Percentiles rank a stretch among this genome's conserved stretches.
Evolutionary conservation across 2,888 invertebrate genomes (phyloP).

Genomic region (Tuberolachnus salignus): DNA sequence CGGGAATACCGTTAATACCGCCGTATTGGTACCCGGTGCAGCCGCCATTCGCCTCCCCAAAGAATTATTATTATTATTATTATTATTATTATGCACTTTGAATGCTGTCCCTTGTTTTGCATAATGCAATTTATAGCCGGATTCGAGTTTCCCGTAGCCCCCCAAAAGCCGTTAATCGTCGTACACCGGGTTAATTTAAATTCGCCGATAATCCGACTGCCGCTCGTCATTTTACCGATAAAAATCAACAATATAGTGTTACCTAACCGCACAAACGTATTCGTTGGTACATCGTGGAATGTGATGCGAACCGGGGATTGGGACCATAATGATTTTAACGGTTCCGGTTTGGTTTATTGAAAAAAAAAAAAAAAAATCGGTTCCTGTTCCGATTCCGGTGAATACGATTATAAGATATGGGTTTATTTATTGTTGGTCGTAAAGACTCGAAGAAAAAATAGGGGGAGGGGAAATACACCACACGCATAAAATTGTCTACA

Average conservation of each 20-base stretch:
- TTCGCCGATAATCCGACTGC: not conserved
- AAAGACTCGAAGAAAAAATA: no score
- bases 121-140: slow-evolving; percentile 46
- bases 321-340: no score
- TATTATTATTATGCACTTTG: slow-evolving; percentile 9
- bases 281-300: not conserved
- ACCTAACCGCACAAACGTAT: not conserved
- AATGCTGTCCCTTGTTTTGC: slow-evolving; percentile 35
- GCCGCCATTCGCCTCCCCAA: slow-evolving; percentile 1
- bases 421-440: no score
- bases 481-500: no score
- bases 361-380: no score
- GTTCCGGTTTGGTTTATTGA: no score
- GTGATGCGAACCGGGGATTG: no score
- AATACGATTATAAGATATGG: no score
- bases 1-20: not conserved
- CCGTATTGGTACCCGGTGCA: not conserved
- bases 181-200: slow-evolving; percentile 34
- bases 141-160: no score
- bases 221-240: not conserved
- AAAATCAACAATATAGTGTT: no score
- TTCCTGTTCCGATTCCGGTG: no score
- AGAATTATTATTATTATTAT: slow-evolving; percentile 26
- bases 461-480: no score
- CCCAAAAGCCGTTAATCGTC: slow-evolving; percentile 24